Evolutionary conservation across 2,113 vertebrate species (phyloP).

Genomic region (Sylvietta virens): DNA sequence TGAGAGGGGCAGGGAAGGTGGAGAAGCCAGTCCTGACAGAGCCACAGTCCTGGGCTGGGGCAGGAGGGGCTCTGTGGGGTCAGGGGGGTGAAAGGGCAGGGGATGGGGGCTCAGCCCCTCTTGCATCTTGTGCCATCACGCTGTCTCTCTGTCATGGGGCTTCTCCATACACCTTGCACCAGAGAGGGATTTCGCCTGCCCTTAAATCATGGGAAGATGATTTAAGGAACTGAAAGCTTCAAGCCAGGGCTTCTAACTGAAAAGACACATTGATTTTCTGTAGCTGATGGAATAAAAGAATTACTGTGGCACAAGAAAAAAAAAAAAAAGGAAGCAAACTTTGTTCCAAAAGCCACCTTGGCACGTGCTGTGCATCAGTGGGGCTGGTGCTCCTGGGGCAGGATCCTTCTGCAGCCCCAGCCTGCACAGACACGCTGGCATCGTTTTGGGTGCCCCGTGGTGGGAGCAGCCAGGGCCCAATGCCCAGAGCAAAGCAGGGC

Average conservation of each 20-base stretch:
- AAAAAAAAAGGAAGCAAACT: not conserved
- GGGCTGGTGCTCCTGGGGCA: not conserved
- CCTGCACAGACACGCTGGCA: fast-evolving
- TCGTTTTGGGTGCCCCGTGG: not conserved
- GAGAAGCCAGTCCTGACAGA: not conserved
- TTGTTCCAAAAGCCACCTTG: not conserved
- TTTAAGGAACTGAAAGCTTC: slow-evolving; percentile 31
- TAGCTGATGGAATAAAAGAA: slow-evolving; percentile 21
- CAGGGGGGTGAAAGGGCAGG: not conserved
- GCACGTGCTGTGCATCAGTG: not conserved
- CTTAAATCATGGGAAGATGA: not conserved
- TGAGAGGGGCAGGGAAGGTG: not conserved
- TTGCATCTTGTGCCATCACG: fast-evolving
- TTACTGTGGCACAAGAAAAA: not conserved
- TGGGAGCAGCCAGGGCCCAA: not conserved
- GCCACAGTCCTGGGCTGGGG: fast-evolving
- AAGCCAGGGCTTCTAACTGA: slow-evolving; percentile 4
- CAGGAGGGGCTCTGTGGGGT: not conserved
- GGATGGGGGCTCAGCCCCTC: not conserved
- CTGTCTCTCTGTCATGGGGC: not conserved
- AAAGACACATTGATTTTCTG: slow-evolving; percentile 48
- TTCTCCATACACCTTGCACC: not conserved
- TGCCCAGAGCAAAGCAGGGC: too few species aligned
- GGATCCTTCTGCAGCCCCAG: not conserved
- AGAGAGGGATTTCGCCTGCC: not conserved